Conservation (phyloP, 2,113 vertebrate species). For the Haliaeetus leucogaster region DNA sequence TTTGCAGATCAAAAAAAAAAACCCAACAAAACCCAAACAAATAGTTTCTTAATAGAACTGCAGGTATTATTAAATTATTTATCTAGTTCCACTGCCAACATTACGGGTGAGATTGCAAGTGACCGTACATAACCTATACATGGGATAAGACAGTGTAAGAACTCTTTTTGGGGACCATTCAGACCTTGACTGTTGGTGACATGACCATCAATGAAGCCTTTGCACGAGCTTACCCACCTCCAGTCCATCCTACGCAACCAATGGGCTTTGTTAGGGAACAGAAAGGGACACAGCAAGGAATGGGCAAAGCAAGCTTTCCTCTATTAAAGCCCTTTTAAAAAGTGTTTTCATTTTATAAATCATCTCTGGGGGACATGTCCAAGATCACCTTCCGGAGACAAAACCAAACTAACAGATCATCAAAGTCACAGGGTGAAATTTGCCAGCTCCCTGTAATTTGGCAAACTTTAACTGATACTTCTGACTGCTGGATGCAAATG, state of each 20-base stretch:
- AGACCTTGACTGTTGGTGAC: neutral
- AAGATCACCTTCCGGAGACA: neutral
- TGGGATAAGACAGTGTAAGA: neutral
- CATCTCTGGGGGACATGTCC: neutral
- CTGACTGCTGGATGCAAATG: neutral
- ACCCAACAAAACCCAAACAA: too few relatives aligned
- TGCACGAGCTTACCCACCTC: neutral
- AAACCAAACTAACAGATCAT: neutral
- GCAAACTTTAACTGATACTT: neutral
- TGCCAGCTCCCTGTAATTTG: neutral
- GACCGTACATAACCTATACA: fast-evolving
- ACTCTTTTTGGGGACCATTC: neutral
- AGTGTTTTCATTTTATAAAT: neutral
- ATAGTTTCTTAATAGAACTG: neutral
- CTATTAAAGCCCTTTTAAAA: neutral
- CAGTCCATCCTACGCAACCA: fast-evolving
- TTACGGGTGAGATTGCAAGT: neutral
- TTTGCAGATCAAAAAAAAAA: neutral
- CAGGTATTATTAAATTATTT: neutral
- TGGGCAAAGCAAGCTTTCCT: neutral
- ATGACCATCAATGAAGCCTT: neutral
- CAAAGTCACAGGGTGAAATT: neutral
- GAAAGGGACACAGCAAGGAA: neutral
- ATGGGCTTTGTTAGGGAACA: neutral
- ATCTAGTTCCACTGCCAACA: neutral